Percentiles rank a stretch among this genome's conserved stretches.
Evolutionary conservation across 2,797 vertebrate genomes (phyloP).

Genomic region (Pangasius sanitwongsei): DNA sequence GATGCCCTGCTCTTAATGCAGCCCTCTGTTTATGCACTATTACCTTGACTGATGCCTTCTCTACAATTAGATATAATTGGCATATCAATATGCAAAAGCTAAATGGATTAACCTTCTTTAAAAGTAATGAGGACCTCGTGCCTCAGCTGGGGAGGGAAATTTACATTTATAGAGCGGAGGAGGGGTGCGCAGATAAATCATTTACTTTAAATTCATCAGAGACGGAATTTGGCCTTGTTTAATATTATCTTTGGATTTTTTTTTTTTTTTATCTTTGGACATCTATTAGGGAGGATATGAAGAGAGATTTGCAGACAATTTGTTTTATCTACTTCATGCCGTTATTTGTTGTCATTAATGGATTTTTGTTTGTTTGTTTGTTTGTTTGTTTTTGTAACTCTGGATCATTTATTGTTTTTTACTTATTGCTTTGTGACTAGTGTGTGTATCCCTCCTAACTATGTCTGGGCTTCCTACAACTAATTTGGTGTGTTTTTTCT

Average conservation of each 20-base stretch:
- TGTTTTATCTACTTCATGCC: background rate
- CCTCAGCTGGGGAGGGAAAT: constrained; percentile 95
- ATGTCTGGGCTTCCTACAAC: background rate
- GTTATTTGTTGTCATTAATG: background rate
- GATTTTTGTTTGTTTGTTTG: background rate
- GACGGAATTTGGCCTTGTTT: constrained; percentile 29
- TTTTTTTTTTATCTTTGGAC: background rate
- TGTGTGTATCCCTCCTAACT: background rate
- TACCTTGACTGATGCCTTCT: constrained; percentile 97
- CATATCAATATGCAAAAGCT: constrained; percentile 99
- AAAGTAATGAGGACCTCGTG: constrained; percentile 95
- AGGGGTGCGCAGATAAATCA: constrained; percentile 36
- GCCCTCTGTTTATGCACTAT: constrained; percentile 96
- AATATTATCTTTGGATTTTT: background rate
- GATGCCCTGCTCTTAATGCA: constrained; percentile 90
- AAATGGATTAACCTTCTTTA: constrained; percentile 98
- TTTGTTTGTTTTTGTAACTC: background rate
- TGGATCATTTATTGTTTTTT: background rate
- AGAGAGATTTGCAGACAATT: background rate
- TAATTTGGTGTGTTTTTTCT: background rate
- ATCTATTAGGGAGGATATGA: background rate
- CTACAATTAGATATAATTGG: constrained; percentile 96
- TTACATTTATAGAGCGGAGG: constrained; percentile 72
- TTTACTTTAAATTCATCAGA: constrained; percentile 41
- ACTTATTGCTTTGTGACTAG: background rate